phyloP scores from a whole-genome alignment of 2,113 vertebrate genomes.

The Barbus barbus region DNA sequence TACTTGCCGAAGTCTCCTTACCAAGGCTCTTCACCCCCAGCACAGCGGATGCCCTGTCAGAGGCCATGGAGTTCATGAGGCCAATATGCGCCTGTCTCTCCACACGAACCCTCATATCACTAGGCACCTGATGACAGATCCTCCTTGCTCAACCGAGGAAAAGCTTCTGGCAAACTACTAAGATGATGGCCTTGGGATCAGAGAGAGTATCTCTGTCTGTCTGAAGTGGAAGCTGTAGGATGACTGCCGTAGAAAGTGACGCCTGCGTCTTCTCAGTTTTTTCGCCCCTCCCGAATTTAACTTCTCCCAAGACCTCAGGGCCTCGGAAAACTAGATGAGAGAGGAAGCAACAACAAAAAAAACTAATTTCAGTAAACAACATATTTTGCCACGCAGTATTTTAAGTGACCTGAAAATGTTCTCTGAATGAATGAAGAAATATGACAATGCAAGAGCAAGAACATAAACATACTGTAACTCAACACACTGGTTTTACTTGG shows the following conservation, averaged over 20 bases:
- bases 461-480: not conserved
- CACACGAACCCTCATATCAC: conserved; percentile 64
- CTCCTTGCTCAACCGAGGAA: not conserved
- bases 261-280: conserved; percentile 33
- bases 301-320: conserved; percentile 32
- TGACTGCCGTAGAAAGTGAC: conserved; percentile 17
- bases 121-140: conserved; percentile 27
- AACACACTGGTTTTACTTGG: conserved; percentile 11
- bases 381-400: not conserved
- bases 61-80: conserved; percentile 74
- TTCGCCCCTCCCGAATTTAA: not conserved
- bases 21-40: conserved; percentile 63
- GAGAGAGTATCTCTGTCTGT: not conserved
- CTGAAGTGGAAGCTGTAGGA: conserved; percentile 12
- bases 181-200: not conserved
- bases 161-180: not conserved
- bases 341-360: conserved; percentile 2
- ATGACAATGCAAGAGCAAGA: not conserved
- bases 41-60: conserved; percentile 72
- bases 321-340: conserved; percentile 30
- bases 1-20: conserved; percentile 67
- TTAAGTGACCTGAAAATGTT: not conserved
- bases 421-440: not conserved
- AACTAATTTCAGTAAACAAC: conserved; percentile 10
- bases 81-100: conserved; percentile 39